Percentiles rank a stretch among this genome's conserved stretches.
These are phyloP conservation scores for Pantherophis alleghaniensis DNA, from an alignment of 2,797 vertebrate species.

Conservation along the genomic window DNA sequence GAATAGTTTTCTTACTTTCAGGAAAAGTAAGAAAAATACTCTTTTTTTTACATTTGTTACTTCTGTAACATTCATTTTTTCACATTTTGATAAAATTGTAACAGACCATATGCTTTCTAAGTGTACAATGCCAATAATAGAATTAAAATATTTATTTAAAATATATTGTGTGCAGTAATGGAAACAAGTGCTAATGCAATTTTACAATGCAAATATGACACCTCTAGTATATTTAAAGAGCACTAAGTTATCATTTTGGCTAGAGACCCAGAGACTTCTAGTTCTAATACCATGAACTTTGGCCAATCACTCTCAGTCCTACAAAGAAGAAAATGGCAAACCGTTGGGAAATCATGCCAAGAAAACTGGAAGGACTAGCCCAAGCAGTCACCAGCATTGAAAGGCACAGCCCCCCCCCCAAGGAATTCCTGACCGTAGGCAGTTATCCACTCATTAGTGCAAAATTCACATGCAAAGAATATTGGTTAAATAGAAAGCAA, in stretches of 20 bases:
- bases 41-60: conserved; percentile 99
- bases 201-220: background rate
- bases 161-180: conserved; percentile 55
- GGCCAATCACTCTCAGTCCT: background rate
- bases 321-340: background rate
- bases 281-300: background rate
- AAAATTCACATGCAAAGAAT: background rate
- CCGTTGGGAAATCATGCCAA: background rate
- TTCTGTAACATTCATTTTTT: conserved; percentile 99
- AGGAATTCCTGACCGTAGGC: background rate
- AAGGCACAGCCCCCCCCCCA: background rate
- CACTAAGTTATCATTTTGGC: background rate
- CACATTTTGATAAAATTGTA: conserved; percentile 99
- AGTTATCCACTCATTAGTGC: background rate
- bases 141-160: conserved; percentile 99
- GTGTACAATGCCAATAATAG: conserved; percentile 99
- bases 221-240: background rate
- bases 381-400: background rate
- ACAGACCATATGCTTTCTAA: conserved; percentile 99
- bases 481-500: background rate
- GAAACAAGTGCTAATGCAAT: conserved; percentile 1
- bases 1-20: conserved; percentile 97
- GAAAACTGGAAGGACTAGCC: background rate
- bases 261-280: background rate
- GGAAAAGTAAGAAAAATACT: conserved; percentile 97